These are phyloP conservation scores for Enchytraeus crypticus DNA, from an alignment of 2,888 invertebrate species.

Conservation along the genomic window DNA sequence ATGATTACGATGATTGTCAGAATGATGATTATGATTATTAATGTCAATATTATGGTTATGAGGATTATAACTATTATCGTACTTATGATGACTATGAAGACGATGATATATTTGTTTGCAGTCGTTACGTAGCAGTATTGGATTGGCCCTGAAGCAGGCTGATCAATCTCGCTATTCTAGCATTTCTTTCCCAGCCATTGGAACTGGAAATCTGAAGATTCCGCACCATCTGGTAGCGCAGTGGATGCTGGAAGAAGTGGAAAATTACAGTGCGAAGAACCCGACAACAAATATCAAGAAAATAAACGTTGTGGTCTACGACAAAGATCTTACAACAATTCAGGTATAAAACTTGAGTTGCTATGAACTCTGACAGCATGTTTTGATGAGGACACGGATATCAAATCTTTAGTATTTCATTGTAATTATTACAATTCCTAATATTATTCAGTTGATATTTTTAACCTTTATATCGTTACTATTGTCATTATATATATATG, in stretches of 20 bases:
- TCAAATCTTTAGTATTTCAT: too few species aligned
- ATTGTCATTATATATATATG: too few species aligned
- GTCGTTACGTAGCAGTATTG: not conserved
- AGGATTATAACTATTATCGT: too few species aligned
- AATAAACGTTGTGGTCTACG: constrained; percentile 29
- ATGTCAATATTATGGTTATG: too few species aligned
- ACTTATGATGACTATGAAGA: too few species aligned
- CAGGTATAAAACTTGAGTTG: not conserved
- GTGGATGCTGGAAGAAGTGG: constrained; percentile 30
- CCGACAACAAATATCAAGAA: constrained; percentile 25
- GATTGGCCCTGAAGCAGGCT: not conserved
- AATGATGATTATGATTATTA: too few species aligned
- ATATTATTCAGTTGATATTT: too few species aligned
- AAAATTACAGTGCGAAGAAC: constrained; percentile 27
- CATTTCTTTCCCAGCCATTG: constrained; percentile 36
- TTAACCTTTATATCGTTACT: too few species aligned
- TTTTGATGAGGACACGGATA: too few species aligned
- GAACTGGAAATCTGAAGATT: constrained; percentile 35
- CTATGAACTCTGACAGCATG: not conserved
- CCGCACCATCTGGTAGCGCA: constrained; percentile 31
- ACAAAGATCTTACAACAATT: not conserved
- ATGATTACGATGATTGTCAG: too few species aligned
- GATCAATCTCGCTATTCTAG: constrained; percentile 2
- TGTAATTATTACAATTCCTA: too few species aligned
- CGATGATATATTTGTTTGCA: too few species aligned